Evolutionary conservation across 2,888 invertebrate genomes (phyloP), one percentile per base, ranked within the genome.

Genomic region (Melanophora roralis): DNA sequence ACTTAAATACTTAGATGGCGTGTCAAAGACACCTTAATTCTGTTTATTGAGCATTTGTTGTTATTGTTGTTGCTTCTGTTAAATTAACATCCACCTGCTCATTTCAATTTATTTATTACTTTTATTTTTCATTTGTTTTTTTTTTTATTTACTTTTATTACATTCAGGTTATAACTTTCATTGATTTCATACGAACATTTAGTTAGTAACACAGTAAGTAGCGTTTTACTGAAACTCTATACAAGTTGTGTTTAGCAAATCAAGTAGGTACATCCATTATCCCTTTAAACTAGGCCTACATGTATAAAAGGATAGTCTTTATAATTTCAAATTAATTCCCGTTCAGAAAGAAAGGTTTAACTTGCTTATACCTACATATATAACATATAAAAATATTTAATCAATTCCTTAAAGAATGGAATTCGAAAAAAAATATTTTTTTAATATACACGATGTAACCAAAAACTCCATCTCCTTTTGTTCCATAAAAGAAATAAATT

Each of bases 11-110:
- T 51, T 59, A 11, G 62, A 59, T 80, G 72, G 72, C 80, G 76
- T 80, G 80, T 53, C 72, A 80, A 80, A 80, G 62, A 80, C 80
- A 80, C 80, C 72, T 80, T 73, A 80, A 68, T 73, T 68, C 67
- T 36, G 57, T 59, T 59, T 53, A 27, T 69, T 74, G 45, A 14
- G 36, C 6, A 27, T 27, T 27, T 27, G 27, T 27, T 27, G 6
- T 27, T 27, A 27, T 47, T 73, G 53, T 51, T 72, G 65, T 68
- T 67, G 34, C n/a, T 55, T 64, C 59, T 45, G 65, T 68, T 67
- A 67, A 43, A 55, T 67, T 49, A 62, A 62, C 53, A 78, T 78
- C 72, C 80, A 80, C 80, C 80, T 80, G 80, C 80, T 80, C 76
- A 80, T 80, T 80, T 80, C 57, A 80, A 80, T 76, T 76, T 59